Evolutionary conservation across 2,797 vertebrate species (phyloP), one percentile per base, ranked within the genome.

Genomic region (Catharus ustulatus): DNA sequence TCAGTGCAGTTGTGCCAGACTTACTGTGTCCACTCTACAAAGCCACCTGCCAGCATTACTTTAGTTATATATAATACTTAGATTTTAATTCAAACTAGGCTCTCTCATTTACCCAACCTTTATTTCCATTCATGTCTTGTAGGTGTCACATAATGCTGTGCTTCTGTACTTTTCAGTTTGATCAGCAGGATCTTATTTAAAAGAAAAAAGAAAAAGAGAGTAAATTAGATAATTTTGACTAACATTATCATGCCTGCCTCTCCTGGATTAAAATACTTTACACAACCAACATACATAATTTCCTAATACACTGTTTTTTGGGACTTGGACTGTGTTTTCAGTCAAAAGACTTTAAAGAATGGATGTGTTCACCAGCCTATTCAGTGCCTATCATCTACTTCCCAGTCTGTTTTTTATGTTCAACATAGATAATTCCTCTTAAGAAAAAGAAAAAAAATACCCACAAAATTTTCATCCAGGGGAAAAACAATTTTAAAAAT

Each of bases 161-260:
- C 3, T 88, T 64, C 11, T 27, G 4, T 57, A 64, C 4, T 40
- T 72, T 78, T 52, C 38, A n/a, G 9, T 48, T 75, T 73, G 59
- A 12, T 79, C 30, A 54, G 18, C 4, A 51, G 8, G 7, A 8
- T 0, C 46, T 27, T 51, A 64, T 21, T 18, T 0, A 15, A 46
- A 58, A 43, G 61, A 45, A 40, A 64, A 57, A 51, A 45, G 9
- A 18, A 15, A 58, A 27, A 49, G 5, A 43, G 11, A n/a, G 6
- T 36, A 51, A 67, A 8, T 36, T 0, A 34, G 19, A 23, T 52
- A 32, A 63, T 49, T 78, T 18, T 87, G 9, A n/a, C 34, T 46
- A 3, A 51, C 80, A n/a, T 4, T 85, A 59, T 15, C 7, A 32
- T 16, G 5, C 3, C 62, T 74, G 4, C 7, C 11, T 55, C 6